Base-by-base conservation (phyloP, 2,888 invertebrate genomes). In the Polydrusus tereticollis region DNA sequence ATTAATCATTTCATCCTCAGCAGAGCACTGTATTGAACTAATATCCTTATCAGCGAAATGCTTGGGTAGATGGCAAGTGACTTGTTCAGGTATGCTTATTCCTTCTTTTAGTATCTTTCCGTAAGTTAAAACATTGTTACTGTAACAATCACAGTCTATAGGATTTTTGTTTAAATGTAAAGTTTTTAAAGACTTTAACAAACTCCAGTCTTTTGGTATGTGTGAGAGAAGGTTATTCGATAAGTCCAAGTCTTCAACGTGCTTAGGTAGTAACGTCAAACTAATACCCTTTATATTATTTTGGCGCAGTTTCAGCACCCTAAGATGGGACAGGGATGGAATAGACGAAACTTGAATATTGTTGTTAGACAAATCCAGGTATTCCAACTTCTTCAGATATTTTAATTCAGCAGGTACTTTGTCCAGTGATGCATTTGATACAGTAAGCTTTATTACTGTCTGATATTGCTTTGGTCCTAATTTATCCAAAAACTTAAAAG, bases 401-500 rank as follows among this genome's bases (percentile, higher is more conserved):
- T 82, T 82, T 52, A 86, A 66, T 75, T 83, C 82, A 3, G 80
- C 78, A 66, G 83, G 82, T 33, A 84, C 70, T 72, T 80, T 80
- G 23, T 79, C 79, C 12, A 84, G 62, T 3, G 80, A 79, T 2
- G 80, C 74, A 60, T 81, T 79, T 12, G 77, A 78, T 58, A 85
- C 73, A 21, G 78, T 80, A 21, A 86, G 74, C n/a, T 77, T 78
- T 33, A 74, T 78, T 47, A 86, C 79, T 8, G 73, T 75, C 23
- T 78, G 76, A 55, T 80, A 77, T 69, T 83, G 81, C 74, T 83
- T 83, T 26, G 80, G 77, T 14, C 78, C 73, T 14, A 80, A 66
- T 75, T 89, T 95, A 85, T 94, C 92, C 8, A 94, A 90, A 52
- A 94, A 93, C 75, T 92, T 91, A 80, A 95, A 92, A 64, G 89